Percentiles rank a stretch among this genome's conserved stretches.
Conservation (phyloP, 30 jellyfish, hydroid and myxozoan species). For the Aurelia sp. region DNA sequence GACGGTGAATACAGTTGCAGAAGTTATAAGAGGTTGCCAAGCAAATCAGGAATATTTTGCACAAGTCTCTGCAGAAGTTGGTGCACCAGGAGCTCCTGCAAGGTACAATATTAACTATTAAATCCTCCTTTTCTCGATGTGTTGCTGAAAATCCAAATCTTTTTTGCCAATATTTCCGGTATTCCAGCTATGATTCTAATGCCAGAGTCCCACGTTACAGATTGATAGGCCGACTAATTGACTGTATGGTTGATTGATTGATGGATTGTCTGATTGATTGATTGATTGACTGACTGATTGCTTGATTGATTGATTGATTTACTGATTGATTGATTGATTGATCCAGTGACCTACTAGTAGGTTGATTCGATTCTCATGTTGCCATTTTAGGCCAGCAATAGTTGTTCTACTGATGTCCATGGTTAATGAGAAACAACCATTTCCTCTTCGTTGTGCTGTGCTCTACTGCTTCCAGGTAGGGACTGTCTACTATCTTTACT, state of each 20-base stretch:
- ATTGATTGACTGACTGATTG: no score
- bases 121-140: not conserved
- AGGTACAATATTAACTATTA: constrained; percentile 1
- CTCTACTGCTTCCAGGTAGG: constrained; percentile 96
- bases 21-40: constrained; percentile 89
- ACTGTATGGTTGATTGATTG: no score
- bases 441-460: constrained; percentile 91
- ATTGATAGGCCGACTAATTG: no score
- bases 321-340: no score
- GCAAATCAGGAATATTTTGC: constrained; percentile 93
- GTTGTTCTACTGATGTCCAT: constrained; percentile 91
- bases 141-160: not conserved
- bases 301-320: no score
- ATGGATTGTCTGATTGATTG: no score
- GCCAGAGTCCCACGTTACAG: no score
- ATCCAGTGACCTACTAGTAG: no score
- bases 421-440: constrained; percentile 96
- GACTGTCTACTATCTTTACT: not conserved
- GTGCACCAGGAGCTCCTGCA: constrained; percentile 61
- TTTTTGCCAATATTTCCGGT: not conserved
- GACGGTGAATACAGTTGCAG: constrained; percentile 97
- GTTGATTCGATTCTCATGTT: not conserved
- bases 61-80: constrained; percentile 85
- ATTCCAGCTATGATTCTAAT: no score
- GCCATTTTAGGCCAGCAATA: constrained; percentile 81